phyloP scores from a whole-genome alignment of 92 coral and sea anemone genomes.

The Phenganax subtilis region DNA sequence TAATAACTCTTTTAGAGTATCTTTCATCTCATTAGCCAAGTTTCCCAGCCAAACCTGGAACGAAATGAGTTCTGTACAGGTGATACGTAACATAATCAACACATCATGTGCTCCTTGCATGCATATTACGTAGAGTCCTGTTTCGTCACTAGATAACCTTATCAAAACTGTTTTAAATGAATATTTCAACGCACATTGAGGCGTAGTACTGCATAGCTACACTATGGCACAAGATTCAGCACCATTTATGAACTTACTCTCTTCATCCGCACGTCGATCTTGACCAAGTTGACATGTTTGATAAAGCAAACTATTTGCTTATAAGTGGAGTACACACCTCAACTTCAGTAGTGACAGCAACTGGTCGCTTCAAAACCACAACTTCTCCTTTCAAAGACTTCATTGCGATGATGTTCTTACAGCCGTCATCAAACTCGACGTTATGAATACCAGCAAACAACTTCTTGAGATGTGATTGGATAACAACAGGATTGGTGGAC shows the following conservation, averaged over 20 bases:
- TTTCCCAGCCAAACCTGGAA: slow-evolving; percentile 92
- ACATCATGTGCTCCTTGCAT: no score
- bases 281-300: neutral
- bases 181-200: no score
- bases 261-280: no score
- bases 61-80: neutral
- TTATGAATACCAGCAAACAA: slow-evolving; percentile 95
- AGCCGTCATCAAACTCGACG: slow-evolving; percentile 87
- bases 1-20: slow-evolving; percentile 74
- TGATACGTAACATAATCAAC: no score
- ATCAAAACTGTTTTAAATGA: no score
- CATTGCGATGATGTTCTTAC: slow-evolving; percentile 85
- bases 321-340: slow-evolving; percentile 56
- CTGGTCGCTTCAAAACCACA: slow-evolving; percentile 76
- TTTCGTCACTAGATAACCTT: no score
- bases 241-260: no score
- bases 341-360: slow-evolving; percentile 88
- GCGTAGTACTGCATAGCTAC: no score
- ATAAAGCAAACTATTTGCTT: neutral
- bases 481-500: slow-evolving; percentile 89
- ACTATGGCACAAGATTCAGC: neutral
- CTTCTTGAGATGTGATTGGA: slow-evolving; percentile 93
- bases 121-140: no score
- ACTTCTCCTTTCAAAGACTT: slow-evolving; percentile 91
- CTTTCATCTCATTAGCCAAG: slow-evolving; percentile 94